Evolutionary conservation across 1,140 invertebrate species (phyloP), one percentile per base, ranked within the genome.

Genomic region (Drosophila aff.): DNA sequence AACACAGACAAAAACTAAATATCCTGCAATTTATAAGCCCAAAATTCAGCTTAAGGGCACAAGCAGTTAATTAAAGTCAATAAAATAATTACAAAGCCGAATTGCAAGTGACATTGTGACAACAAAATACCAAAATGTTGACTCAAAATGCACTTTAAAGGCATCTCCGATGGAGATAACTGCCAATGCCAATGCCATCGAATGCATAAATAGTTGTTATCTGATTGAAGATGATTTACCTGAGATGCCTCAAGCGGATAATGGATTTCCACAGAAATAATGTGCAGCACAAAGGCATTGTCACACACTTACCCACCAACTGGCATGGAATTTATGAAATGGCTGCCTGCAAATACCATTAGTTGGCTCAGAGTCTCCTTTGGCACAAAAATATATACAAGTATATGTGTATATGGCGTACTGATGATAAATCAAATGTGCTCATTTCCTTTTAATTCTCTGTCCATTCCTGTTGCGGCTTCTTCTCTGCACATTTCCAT

Each of bases 371-470:
- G 15, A 52, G 50, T 16, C 36, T 28, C 33, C 47, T 62, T 28
- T 15, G 31, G 33, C 61, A 66, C 72, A 65, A 31, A 15, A 18
- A 21, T 33, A 33, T 18, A 50, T 18, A n/a, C 9, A 16, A 5
- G 5, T 28, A 28, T 18, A 13, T 31, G 2, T 52, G 13, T 18
- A 85, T 63, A 81, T 50, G 6, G 7, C 52, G 80, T 76, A 23
- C 33, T 50, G 85, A 81, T 79, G 79, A 91, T 87, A 87, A 91
- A 91, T 91, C 80, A 86, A 91, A 83, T 76, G 72, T 67, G 65
- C 83, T 91, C 84, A 91, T 90, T 92, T 92, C 84, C 90, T 84
- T 92, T 82, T 83, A 84, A 91, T 92, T 85, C 73, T 63, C 61
- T 75, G 71, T 90, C 81, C 69, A 89, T 57, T 89, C 72, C 73